phyloP scores from a whole-genome alignment of 2,797 vertebrate species.

The Eleutherodactylus coqui region DNA sequence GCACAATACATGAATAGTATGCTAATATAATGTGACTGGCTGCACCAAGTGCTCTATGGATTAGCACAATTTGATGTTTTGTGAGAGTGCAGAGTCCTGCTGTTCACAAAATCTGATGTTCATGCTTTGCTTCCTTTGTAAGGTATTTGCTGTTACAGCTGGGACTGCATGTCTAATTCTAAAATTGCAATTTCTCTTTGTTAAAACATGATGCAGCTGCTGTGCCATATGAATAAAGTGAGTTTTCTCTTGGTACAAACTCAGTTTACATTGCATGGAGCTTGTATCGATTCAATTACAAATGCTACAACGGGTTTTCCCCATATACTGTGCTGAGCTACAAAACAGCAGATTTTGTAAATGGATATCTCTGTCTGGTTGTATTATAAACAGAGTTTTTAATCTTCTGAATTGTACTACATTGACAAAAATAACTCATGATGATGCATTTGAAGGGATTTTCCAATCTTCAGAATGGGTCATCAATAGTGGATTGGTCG shows the following conservation, averaged over 20 bases:
- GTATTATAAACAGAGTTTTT: background rate
- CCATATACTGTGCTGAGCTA: background rate
- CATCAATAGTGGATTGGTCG: too few relatives aligned
- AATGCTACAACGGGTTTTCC: slow-evolving; percentile 15
- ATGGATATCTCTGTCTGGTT: background rate
- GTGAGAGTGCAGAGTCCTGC: background rate
- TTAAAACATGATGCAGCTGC: slow-evolving; percentile 32
- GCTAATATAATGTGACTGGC: background rate
- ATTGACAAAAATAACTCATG: background rate
- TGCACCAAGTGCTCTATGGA: background rate
- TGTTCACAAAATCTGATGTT: slow-evolving; percentile 35
- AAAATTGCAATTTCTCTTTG: slow-evolving; percentile 36
- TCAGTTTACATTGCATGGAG: slow-evolving; percentile 19
- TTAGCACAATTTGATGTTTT: slow-evolving; percentile 5
- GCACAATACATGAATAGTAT: background rate
- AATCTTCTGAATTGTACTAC: too few relatives aligned
- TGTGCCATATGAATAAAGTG: slow-evolving; percentile 20
- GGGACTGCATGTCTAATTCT: slow-evolving; percentile 28
- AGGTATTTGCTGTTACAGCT: slow-evolving; percentile 37
- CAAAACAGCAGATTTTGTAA: background rate
- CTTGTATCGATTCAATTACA: slow-evolving; percentile 27
- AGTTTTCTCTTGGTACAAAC: slow-evolving; percentile 26
- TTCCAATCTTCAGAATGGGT: too few relatives aligned
- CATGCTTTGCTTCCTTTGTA: slow-evolving; percentile 24
- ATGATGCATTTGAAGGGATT: too few relatives aligned